These are phyloP conservation scores for Paramormyrops kingsleyae DNA, from an alignment of 2,113 vertebrate genomes.

Conservation along the genomic window DNA sequence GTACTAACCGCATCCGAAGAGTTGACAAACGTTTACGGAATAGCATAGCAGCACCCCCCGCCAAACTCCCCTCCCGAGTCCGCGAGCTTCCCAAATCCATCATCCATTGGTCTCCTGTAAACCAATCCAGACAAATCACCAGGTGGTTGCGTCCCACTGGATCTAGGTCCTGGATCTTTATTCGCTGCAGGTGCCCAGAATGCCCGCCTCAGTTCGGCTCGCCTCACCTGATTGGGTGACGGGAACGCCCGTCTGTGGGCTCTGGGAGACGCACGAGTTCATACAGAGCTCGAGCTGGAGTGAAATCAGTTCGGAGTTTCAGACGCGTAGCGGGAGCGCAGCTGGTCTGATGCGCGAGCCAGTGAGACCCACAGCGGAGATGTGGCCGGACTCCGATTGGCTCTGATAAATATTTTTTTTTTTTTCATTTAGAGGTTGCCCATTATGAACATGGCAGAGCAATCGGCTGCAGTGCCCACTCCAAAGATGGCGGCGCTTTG, in stretches of 20 bases:
- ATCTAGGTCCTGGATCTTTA: slow-evolving; percentile 28
- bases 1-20: background rate
- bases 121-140: slow-evolving; percentile 12
- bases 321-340: slow-evolving; percentile 51
- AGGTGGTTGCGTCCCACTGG: slow-evolving; percentile 5
- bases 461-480: slow-evolving; percentile 70
- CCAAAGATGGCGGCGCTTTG: slow-evolving; percentile 85
- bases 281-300: slow-evolving; percentile 53
- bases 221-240: slow-evolving; percentile 46
- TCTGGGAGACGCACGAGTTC: slow-evolving; percentile 60
- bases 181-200: slow-evolving; percentile 45
- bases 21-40: slow-evolving; percentile 7
- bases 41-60: background rate
- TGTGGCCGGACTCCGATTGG: slow-evolving; percentile 66
- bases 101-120: slow-evolving; percentile 19
- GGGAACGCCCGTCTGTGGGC: slow-evolving; percentile 51
- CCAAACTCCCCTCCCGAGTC: slow-evolving; percentile 18
- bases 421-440: slow-evolving; percentile 60
- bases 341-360: slow-evolving; percentile 63
- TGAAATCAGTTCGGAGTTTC: slow-evolving; percentile 50
- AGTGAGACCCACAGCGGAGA: slow-evolving; percentile 61
- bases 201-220: slow-evolving; percentile 45
- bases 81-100: background rate
- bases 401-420: slow-evolving; percentile 59
- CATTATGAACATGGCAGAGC: slow-evolving; percentile 79